Evolutionary conservation across 2,888 invertebrate species (phyloP), one percentile per base, ranked within the genome.

Genomic region (Cerastis rubricosa): DNA sequence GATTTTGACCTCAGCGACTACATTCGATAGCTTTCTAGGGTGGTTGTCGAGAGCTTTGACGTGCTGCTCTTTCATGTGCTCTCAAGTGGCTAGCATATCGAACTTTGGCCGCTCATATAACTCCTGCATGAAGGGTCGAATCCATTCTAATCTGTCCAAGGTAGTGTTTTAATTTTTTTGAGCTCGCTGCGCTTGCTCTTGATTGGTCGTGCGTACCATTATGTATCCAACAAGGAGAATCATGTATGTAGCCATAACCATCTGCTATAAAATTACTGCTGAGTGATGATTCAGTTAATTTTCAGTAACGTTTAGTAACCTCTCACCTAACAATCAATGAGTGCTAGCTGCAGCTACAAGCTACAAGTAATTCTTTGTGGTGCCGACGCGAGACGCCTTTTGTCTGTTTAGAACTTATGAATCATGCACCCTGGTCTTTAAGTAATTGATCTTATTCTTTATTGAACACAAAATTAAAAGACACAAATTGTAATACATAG

Each of bases 231-330:
- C 61, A 35, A 35, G 19, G 9, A 35, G 61, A 35, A 61, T 25
- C 29, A 0, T 61, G 61, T 35, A 51, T 59, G n/a, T n/a, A 76
- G n/a, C 5, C n/a, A n/a, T n/a, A n/a, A n/a, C 43, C 83, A 67
- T 65, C 61, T 67, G 61, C 61, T 43, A 22, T n/a, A 49, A 82
- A 63, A 79, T 67, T 57, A 65, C 47, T 80, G 47, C 11, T 80
- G 80, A 80, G 66, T 80, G 80, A 85, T 80, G 80, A 84, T 80
- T 80, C 80, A 80, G 59, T 80, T 66, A 47, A 43, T 80, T 80
- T 80, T 80, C 81, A 84, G 85, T 35, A 80, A 61, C 80, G 71
- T 84, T 76, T 59, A 66, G 72, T 80, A 80, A 84, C 80, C 85
- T 80, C 85, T 80, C 85, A 84, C 80, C 72, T 71, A 80, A 66